Percentiles rank a stretch among this genome's conserved stretches.
Evolutionary conservation across 1,140 invertebrate species (phyloP).

Genomic region (Papilio helenus): DNA sequence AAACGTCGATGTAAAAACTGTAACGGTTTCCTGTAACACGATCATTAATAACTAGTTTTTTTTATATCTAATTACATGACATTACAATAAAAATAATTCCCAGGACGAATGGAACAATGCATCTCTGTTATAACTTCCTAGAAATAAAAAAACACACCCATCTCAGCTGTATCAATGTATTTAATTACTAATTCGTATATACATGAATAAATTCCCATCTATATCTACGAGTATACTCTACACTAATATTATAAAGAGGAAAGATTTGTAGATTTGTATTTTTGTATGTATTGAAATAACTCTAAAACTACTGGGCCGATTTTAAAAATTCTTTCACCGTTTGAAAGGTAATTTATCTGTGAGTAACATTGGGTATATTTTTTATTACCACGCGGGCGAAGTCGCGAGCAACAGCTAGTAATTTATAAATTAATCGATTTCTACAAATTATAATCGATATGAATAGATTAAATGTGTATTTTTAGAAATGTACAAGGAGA

Average conservation of each 20-base stretch:
- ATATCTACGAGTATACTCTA: too few species aligned
- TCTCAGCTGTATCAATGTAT: constrained; percentile 9
- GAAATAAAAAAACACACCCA: constrained; percentile 25
- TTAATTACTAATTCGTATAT: neutral
- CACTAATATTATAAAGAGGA: too few species aligned
- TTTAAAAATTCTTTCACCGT: too few species aligned
- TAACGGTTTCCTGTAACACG: constrained; percentile 24
- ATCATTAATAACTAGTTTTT: constrained; percentile 31
- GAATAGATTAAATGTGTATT: too few species aligned
- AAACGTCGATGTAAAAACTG: constrained; percentile 28
- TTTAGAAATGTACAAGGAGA: too few species aligned
- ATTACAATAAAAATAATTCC: constrained; percentile 27
- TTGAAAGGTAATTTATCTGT: too few species aligned
- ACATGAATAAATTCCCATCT: neutral
- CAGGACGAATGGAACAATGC: constrained; percentile 21
- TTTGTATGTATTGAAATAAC: too few species aligned
- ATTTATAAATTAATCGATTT: neutral
- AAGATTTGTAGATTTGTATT: too few species aligned
- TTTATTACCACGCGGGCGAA: too few species aligned
- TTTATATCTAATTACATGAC: constrained; percentile 15
- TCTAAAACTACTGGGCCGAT: too few species aligned
- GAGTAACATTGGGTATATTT: too few species aligned
- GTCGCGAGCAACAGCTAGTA: too few species aligned
- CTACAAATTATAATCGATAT: neutral
- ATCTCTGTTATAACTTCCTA: constrained; percentile 28